Percentiles rank a stretch among this genome's conserved stretches.
phyloP scores from a whole-genome alignment of 2,113 vertebrate species.

The Hirundichthys speculiger region DNA sequence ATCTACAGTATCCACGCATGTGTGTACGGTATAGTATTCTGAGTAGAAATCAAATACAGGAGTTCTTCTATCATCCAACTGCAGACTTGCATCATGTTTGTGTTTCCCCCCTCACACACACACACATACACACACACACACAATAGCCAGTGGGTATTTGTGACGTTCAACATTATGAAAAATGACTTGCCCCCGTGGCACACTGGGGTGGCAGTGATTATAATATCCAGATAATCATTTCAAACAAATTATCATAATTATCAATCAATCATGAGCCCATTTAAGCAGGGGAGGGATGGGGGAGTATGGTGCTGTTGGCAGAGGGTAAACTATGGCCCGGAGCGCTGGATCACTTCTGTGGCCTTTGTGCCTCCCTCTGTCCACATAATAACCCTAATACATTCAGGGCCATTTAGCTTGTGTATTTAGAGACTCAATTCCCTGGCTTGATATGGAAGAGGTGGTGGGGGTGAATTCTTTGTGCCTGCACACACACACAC shows the following conservation, averaged over 20 bases:
- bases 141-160: conserved; percentile 82
- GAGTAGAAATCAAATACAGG: too few relatives aligned
- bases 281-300: conserved; percentile 71
- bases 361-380: conserved; percentile 86
- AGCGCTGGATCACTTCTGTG: conserved; percentile 82
- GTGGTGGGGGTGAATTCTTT: conserved; percentile 9
- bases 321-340: conserved; percentile 74
- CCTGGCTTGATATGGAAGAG: conserved; percentile 57
- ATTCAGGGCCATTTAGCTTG: conserved; percentile 84
- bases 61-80: too few relatives aligned
- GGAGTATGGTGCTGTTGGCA: conserved; percentile 60
- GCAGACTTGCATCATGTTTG: conserved; percentile 1
- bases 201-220: conserved; percentile 77
- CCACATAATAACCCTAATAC: conserved; percentile 86
- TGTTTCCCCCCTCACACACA: neutral
- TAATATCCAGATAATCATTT: conserved; percentile 95
- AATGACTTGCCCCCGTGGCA: conserved; percentile 75
- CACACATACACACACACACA: conserved; percentile 8
- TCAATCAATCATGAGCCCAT: conserved; percentile 90
- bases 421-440: conserved; percentile 76
- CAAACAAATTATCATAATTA: conserved; percentile 96
- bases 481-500: conserved; percentile 34
- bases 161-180: conserved; percentile 76
- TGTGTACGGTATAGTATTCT: too few relatives aligned
- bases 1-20: neutral